phyloP scores from a whole-genome alignment of 1,140 invertebrate genomes.

The Heliconius hewitsoni region DNA sequence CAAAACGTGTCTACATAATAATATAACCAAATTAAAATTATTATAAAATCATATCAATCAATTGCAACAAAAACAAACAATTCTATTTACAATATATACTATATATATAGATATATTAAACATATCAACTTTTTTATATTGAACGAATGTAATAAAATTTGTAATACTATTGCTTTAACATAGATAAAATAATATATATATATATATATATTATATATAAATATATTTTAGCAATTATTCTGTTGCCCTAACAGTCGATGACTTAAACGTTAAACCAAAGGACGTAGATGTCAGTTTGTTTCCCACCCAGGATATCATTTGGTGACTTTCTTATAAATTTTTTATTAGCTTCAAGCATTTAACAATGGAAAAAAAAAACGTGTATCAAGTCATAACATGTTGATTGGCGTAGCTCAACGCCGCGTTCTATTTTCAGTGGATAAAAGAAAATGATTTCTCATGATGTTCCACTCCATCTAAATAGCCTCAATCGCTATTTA shows the following conservation, averaged over 20 bases:
- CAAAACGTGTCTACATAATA: not conserved
- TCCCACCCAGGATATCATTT: not conserved
- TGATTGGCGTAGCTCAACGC: no score
- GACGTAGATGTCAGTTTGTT: not conserved
- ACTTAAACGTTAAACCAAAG: no score
- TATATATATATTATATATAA: not conserved
- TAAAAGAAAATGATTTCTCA: no score
- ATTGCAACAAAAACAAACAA: constrained; percentile 40
- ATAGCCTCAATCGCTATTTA: no score
- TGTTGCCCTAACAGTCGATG: no score
- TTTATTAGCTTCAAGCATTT: no score
- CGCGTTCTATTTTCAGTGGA: no score
- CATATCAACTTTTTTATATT: not conserved
- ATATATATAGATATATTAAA: not conserved
- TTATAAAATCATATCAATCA: constrained; percentile 24
- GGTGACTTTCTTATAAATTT: no score
- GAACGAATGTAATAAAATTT: not conserved
- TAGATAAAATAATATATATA: constrained; percentile 1
- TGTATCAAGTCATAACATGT: no score
- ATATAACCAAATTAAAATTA: constrained; percentile 22
- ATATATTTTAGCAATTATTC: no score
- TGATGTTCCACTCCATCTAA: no score
- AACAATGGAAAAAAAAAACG: no score
- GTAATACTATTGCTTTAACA: constrained; percentile 8
- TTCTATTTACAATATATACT: constrained; percentile 6